phyloP scores from a whole-genome alignment of 2,888 invertebrate genomes.

The Drosophila ezoana region DNA sequence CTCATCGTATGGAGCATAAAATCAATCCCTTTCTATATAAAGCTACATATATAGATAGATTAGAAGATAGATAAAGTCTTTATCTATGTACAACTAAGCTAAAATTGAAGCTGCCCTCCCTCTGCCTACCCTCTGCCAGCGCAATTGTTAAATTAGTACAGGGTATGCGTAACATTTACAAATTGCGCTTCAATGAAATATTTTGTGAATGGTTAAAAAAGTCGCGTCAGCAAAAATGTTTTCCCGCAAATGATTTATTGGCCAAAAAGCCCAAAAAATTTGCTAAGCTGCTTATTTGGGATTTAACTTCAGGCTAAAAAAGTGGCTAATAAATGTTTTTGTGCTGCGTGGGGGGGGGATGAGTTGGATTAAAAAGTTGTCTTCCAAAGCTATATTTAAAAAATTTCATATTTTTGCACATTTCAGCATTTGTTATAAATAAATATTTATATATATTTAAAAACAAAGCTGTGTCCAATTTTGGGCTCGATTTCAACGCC shows the following conservation, averaged over 20 bases:
- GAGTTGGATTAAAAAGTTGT: neutral
- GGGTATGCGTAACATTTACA: constrained; percentile 17
- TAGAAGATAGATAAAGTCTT: too few relatives aligned
- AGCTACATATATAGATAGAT: too few relatives aligned
- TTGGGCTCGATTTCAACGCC: constrained; percentile 24
- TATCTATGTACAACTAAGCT: too few relatives aligned
- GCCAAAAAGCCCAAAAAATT: constrained; percentile 15
- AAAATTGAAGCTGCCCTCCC: too few relatives aligned
- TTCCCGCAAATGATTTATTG: constrained; percentile 28
- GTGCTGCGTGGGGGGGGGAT: too few relatives aligned
- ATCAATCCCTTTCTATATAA: too few relatives aligned
- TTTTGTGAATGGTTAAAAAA: constrained; percentile 60
- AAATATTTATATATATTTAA: constrained; percentile 2
- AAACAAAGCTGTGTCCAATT: constrained; percentile 26
- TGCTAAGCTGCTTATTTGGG: constrained; percentile 49
- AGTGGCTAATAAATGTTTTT: constrained; percentile 17
- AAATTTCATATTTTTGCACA: constrained; percentile 9
- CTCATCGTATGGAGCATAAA: too few relatives aligned
- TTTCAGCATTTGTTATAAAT: constrained; percentile 23
- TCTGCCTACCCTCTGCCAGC: too few relatives aligned
- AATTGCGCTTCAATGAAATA: constrained; percentile 49
- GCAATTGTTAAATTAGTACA: too few relatives aligned
- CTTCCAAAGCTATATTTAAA: constrained; percentile 6
- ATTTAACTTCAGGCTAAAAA: constrained; percentile 35
- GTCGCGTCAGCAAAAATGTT: constrained; percentile 54